Base-by-base conservation (phyloP, 2,888 invertebrate genomes). In the Pediacus dermestoides region DNA sequence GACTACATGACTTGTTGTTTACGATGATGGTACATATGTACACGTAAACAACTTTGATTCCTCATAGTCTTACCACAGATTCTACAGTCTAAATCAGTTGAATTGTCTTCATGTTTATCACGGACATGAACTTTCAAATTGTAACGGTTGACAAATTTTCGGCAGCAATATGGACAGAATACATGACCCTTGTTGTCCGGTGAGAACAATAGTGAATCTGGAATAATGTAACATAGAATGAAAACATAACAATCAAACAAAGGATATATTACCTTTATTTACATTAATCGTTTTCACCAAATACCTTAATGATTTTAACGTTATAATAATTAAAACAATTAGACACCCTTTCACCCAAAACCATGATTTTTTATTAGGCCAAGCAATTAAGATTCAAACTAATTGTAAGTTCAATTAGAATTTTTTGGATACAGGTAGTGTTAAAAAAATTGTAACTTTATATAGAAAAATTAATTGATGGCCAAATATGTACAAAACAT, bases 111-210 rank as follows among this genome's bases (percentile, higher is more conserved):
- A 61, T 84, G 84, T 58, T 82, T 82, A 66, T 83, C 83, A 15
- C 82, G 72, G 30, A 83, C 78, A 60, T 84, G 83, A 22, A 83
- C 77, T 64, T 83, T 83, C 58, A 84, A 68, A 65, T 83, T 84
- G 70, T 79, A 80, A 3, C 80, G 75, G 64, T 80, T 80, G 37
- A 77, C 79, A 63, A 80, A 80, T 67, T 75, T 76, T 53, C 78
- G 72, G 56, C 76, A 76, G 62, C 80, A 80, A 45, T 75, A 75
- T 0, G 77, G 77, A 56, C 80, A 80, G 58, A 76, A 77, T n/a
- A 78, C 78, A 42, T 76, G 76, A 15, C 73, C 74, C 49, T 67
- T 68, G 41, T 58, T 53, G 30, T 68, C 68, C 22, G 58, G 58
- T 11, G 60, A 53, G 48, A 57, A 67, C 34, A 63, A 39, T 8